Percentiles rank a stretch among this genome's conserved stretches.
phyloP scores from a whole-genome alignment of 2,797 vertebrate species.

The Oreonectes daqikongensis region DNA sequence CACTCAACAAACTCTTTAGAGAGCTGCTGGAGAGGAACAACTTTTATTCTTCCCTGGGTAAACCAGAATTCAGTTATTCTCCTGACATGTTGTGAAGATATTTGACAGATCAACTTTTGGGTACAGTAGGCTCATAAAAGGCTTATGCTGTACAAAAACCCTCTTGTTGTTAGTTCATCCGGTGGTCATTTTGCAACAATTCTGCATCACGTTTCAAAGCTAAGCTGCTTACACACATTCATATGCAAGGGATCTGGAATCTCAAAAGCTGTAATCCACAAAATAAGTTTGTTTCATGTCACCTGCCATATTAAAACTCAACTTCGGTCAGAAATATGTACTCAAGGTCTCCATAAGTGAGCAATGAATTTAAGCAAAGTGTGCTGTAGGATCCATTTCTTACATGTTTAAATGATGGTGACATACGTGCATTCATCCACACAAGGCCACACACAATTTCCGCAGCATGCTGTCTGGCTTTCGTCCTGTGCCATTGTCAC shows the following conservation, averaged over 20 bases:
- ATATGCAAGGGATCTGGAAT: constrained; percentile 53
- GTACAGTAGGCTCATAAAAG: constrained; percentile 5
- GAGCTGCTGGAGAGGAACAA: constrained; percentile 41
- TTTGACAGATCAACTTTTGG: constrained; percentile 14
- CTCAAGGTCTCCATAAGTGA: neutral
- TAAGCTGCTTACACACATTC: constrained; percentile 47
- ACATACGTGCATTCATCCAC: constrained; percentile 22
- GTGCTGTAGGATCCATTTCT: constrained; percentile 20
- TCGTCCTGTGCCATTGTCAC: constrained; percentile 56
- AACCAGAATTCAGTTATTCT: constrained; percentile 35
- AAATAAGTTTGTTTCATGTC: constrained; percentile 31
- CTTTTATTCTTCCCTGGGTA: constrained; percentile 30
- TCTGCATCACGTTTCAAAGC: constrained; percentile 45
- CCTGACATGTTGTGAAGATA: neutral
- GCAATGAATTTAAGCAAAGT: neutral
- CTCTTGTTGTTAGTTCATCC: constrained; percentile 34
- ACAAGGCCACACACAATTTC: constrained; percentile 31
- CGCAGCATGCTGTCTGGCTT: constrained; percentile 49
- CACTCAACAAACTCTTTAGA: constrained; percentile 43
- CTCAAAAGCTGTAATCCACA: constrained; percentile 52
- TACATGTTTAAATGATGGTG: neutral
- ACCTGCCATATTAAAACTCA: neutral
- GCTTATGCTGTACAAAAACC: constrained; percentile 39
- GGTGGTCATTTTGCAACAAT: constrained; percentile 21
- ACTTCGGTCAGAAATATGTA: neutral